Conservation (phyloP, 2,888 invertebrate genomes). For the Eilema depressum region DNA sequence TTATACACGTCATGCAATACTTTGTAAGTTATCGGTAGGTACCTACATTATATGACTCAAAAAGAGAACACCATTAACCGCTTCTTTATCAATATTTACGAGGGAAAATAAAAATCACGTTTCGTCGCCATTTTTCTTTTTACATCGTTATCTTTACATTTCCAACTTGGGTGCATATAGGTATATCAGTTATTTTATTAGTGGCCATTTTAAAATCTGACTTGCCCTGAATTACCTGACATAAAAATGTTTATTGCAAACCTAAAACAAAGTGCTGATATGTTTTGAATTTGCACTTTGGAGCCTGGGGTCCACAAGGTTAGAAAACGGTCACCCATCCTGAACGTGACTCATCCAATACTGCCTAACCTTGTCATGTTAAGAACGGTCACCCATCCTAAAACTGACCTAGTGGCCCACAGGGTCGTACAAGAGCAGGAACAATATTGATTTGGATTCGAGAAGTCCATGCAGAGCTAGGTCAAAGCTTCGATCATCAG, state of each 20-base stretch:
- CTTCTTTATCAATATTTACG: constrained; percentile 32
- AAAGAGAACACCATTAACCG: not conserved
- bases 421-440: too few relatives aligned
- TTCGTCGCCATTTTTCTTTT: constrained; percentile 16
- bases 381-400: too few relatives aligned
- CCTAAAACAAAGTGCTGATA: not conserved
- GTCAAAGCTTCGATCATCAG: too few relatives aligned
- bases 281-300: not conserved
- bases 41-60: not conserved
- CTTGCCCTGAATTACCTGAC: not conserved
- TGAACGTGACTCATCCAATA: too few relatives aligned
- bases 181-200: constrained; percentile 39
- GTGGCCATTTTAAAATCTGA: not conserved
- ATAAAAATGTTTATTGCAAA: constrained; percentile 17
- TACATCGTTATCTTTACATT: constrained; percentile 27
- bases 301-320: too few relatives aligned
- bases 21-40: not conserved
- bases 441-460: too few relatives aligned
- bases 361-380: too few relatives aligned
- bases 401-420: too few relatives aligned
- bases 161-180: constrained; percentile 6
- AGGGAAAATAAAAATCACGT: constrained; percentile 39
- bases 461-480: too few relatives aligned
- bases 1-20: not conserved
- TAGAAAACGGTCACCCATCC: too few relatives aligned